phyloP scores from a whole-genome alignment of 2,113 vertebrate genomes.

The Pygoscelis adeliae region DNA sequence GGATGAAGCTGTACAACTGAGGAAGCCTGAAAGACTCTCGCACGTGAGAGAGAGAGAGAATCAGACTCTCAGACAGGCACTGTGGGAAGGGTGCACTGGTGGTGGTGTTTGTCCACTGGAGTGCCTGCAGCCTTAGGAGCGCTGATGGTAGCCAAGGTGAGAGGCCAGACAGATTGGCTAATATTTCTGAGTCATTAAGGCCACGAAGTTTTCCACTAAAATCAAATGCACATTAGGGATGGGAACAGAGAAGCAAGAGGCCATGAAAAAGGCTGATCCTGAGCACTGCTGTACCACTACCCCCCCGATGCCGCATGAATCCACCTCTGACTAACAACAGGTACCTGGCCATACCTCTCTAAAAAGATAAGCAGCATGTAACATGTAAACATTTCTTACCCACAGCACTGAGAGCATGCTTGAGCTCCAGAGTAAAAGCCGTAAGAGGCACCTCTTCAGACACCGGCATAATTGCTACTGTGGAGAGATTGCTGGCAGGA shows the following conservation, averaged over 20 bases:
- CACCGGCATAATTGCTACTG: constrained; percentile 88
- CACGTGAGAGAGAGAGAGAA: background rate
- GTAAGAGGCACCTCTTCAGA: constrained; percentile 92
- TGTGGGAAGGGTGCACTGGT: background rate
- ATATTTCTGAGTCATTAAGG: background rate
- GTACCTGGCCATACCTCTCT: rapidly evolving
- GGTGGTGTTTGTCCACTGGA: background rate
- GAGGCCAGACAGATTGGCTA: background rate
- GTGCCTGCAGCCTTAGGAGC: background rate
- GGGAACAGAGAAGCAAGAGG: background rate
- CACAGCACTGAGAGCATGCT: constrained; percentile 87
- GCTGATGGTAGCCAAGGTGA: background rate
- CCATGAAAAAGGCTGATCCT: background rate
- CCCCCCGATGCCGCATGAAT: rapidly evolving
- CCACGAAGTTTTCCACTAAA: background rate
- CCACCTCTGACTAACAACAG: background rate
- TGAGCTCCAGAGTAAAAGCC: constrained; percentile 90
- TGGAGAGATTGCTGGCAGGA: constrained; percentile 89
- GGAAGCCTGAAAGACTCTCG: background rate
- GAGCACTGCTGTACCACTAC: rapidly evolving
- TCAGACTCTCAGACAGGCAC: background rate
- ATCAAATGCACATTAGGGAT: rapidly evolving
- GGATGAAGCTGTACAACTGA: background rate
- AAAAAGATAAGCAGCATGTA: background rate
- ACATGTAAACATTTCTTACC: constrained; percentile 66